phyloP scores from a whole-genome alignment of 2,797 vertebrate genomes.

The Spinibarbus caldwelli region DNA sequence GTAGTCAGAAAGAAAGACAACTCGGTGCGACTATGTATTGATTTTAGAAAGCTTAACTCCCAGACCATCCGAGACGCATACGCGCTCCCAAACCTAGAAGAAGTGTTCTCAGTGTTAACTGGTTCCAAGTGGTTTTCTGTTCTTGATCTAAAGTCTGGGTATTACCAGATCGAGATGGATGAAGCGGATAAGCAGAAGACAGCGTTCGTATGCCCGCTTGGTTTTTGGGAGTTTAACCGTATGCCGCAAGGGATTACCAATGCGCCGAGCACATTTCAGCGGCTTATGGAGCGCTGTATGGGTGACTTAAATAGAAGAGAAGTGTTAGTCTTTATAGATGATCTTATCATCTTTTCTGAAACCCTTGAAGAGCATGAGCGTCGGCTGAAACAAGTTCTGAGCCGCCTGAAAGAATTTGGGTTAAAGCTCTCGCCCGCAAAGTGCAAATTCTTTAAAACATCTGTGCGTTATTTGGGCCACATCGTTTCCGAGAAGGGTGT shows the following conservation, averaged over 20 bases:
- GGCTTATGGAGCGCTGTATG: not conserved
- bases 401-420: not conserved
- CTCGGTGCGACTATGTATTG: not conserved
- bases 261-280: not conserved
- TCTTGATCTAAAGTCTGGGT: not conserved
- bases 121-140: not conserved
- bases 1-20: not conserved
- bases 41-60: not conserved
- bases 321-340: not conserved
- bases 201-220: too few species aligned
- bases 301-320: slow-evolving; percentile 5
- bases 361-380: not conserved
- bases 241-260: not conserved
- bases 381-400: not conserved
- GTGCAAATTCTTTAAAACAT: not conserved
- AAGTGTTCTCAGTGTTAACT: not conserved
- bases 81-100: not conserved
- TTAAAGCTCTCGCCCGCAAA: not conserved
- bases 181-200: not conserved
- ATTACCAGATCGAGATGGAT: not conserved
- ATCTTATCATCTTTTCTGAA: not conserved
- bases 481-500: too few species aligned
- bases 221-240: not conserved
- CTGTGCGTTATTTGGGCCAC: not conserved
- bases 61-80: not conserved